Evolutionary conservation across 2,888 invertebrate genomes (phyloP).

Genomic region (Spisula subtruncata): DNA sequence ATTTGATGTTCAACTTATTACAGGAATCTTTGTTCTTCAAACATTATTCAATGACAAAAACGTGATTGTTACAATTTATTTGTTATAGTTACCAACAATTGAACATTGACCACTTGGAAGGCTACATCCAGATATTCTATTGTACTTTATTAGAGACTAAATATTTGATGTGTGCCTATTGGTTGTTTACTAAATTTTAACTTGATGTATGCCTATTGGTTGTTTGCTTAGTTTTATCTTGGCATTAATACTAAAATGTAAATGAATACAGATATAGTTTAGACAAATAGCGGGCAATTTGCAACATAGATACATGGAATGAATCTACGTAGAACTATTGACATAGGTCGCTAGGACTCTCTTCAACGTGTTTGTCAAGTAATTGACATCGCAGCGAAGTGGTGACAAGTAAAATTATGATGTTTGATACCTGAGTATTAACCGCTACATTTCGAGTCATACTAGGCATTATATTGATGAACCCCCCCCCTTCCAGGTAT

Average conservation of each 20-base stretch:
- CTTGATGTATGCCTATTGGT: no score
- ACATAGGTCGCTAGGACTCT: conserved; percentile 25
- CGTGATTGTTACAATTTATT: no score
- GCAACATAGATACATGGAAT: conserved; percentile 27
- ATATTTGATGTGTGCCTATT: background rate
- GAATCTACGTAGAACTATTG: conserved; percentile 23
- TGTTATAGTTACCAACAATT: background rate
- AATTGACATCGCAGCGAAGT: conserved; percentile 39
- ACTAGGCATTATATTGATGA: no score
- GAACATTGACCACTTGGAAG: background rate
- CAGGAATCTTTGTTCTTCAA: no score
- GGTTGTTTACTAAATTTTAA: conserved; percentile 6
- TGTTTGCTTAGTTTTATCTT: conserved; percentile 23
- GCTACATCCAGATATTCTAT: background rate
- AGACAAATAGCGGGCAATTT: conserved; percentile 1
- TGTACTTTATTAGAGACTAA: conserved; percentile 6
- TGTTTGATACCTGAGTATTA: background rate
- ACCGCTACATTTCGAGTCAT: background rate
- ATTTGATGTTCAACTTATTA: no score
- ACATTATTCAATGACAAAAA: no score
- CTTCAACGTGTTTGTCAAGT: conserved; percentile 42
- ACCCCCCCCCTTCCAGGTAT: no score
- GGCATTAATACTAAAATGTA: background rate
- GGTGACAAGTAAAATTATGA: conserved; percentile 14
- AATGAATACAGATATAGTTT: conserved; percentile 22